Base-by-base conservation (phyloP, 2,888 invertebrate species). In the Germaria angustata region DNA sequence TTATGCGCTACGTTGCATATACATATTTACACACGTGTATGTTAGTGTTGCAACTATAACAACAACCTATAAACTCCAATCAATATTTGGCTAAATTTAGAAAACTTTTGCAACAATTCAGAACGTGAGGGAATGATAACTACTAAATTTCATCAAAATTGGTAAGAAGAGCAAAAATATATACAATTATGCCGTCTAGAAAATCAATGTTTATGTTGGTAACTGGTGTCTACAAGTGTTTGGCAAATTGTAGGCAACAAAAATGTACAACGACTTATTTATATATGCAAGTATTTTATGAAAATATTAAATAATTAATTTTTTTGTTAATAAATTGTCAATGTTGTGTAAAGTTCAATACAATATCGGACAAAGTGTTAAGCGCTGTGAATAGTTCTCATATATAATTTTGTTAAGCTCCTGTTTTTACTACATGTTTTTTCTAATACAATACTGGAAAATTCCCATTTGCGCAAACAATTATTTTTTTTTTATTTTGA, bases 31-130 rank as follows among this genome's bases (percentile, higher is more conserved):
- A n/a, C n/a, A n/a, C n/a, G 11, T 65, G 24, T 17, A 17, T 41
- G 24, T 68, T 41, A 68, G 57, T 82, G 49, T 78, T 86, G 89
- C 88, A 89, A 87, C 88, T 89, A 89, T 89, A 89, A 88, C 88
- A 89, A 89, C 89, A 89, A 89, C 89, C 88, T 88, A 89, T 80
- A 87, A 89, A 84, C 68, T 79, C 46, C 68, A 81, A 81, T 65
- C 71, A 68, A 81, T 68, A 73, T 68, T 44, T 24, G 9, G 28
- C 32, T 46, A 71, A 61, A 66, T 68, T 49, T 72, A 55, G 41
- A 49, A 76, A 61, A 44, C 36, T 76, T 77, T 72, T 61, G 53
- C 68, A 63, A 55, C 61, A 53, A 61, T 66, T 61, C 46, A 8
- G 5, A 7, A 39, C 15, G 49, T 5, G 13, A 9, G 2, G 51